Conservation (phyloP, 2,113 vertebrate species). For the Petromus typicus region DNA sequence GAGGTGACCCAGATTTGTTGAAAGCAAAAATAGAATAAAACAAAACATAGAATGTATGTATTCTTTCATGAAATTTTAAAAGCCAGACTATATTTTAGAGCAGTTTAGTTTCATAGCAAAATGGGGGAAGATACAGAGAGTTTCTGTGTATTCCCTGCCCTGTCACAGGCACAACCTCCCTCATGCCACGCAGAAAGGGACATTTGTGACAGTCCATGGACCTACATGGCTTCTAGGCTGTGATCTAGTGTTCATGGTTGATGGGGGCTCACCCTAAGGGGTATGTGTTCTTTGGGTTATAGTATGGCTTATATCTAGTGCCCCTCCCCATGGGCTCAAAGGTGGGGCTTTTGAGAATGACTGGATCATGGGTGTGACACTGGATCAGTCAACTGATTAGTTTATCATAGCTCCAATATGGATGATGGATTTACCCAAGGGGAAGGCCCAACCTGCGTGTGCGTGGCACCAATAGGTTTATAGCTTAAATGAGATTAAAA, state of each 20-base stretch:
- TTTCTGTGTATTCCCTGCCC: not conserved
- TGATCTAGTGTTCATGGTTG: not conserved
- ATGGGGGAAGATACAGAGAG: not conserved
- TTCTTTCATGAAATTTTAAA: not conserved
- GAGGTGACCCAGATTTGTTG: not conserved
- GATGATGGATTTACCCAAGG: not conserved
- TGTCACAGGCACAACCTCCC: fast-evolving
- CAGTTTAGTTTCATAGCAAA: not conserved
- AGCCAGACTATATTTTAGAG: not conserved
- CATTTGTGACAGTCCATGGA: not conserved
- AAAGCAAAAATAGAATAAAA: conserved; percentile 1
- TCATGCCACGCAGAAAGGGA: not conserved
- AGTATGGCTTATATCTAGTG: not conserved
- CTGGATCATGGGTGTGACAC: not conserved
- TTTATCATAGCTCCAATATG: not conserved
- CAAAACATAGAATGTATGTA: not conserved
- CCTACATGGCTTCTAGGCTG: not conserved
- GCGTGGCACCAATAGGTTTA: not conserved
- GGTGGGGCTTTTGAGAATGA: not conserved
- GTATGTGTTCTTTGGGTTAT: not conserved
- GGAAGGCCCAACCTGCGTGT: not conserved
- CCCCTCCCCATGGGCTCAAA: not conserved
- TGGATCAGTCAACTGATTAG: not conserved
- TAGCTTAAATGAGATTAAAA: not conserved
- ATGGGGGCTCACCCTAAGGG: not conserved